A percentile compares a stretch with the other conserved stretches of the same genome.
These are phyloP conservation scores for Diabrotica undecimpunctata DNA, from an alignment of 1,140 invertebrate genomes.

Conservation along the genomic window DNA sequence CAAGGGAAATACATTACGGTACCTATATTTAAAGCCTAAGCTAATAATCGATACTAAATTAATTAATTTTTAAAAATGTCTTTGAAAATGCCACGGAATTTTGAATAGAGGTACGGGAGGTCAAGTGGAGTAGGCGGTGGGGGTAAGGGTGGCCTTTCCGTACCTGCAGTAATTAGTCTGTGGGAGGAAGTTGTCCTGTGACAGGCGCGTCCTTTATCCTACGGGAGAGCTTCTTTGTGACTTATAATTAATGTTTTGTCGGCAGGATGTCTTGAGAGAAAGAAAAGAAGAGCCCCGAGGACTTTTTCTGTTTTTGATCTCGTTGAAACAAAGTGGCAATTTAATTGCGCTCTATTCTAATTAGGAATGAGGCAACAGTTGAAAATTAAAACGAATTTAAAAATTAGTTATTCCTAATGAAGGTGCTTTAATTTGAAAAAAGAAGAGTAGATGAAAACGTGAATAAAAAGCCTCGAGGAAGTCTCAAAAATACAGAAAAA, in stretches of 20 bases:
- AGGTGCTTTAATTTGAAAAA: background rate
- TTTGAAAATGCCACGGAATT: no score
- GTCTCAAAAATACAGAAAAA: background rate
- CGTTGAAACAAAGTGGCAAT: slow-evolving; percentile 8
- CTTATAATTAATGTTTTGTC: slow-evolving; percentile 17
- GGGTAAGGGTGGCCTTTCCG: background rate
- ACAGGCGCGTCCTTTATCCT: slow-evolving; percentile 12
- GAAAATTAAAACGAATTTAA: slow-evolving; percentile 6
- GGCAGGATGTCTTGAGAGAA: slow-evolving; percentile 5
- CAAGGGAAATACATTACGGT: no score
- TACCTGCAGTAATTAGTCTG: slow-evolving; percentile 15
- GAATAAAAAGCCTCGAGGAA: background rate
- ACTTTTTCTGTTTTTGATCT: slow-evolving; percentile 1
- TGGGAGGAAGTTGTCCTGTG: slow-evolving; percentile 11
- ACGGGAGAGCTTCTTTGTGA: slow-evolving; percentile 3
- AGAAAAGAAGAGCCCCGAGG: slow-evolving; percentile 2
- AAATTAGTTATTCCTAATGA: slow-evolving; percentile 3
- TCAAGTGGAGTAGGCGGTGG: background rate
- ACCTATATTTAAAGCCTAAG: no score
- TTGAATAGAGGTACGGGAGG: background rate
- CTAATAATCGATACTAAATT: no score
- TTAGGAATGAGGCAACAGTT: slow-evolving; percentile 2
- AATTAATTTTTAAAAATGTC: no score
- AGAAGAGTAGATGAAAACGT: background rate
- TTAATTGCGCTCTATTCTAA: slow-evolving; percentile 11